Evolutionary conservation across 2,113 vertebrate species (phyloP).

Genomic region (Antigone vipio): DNA sequence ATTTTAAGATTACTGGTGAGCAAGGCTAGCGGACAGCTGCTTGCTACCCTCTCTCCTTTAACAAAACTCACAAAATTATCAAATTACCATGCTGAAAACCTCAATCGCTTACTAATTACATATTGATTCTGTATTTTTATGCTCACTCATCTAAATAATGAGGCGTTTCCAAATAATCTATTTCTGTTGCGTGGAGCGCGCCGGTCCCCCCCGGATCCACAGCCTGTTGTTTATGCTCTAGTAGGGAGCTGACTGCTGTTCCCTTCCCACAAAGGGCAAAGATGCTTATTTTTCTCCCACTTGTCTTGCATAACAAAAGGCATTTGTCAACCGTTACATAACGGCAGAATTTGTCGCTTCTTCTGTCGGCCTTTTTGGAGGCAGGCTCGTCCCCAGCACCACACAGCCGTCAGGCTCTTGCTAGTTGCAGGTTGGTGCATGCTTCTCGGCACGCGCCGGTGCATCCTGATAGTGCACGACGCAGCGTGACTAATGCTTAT

Average conservation of each 20-base stretch:
- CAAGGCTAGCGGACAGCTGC: background rate
- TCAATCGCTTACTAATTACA: background rate
- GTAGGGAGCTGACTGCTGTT: slow-evolving; percentile 6
- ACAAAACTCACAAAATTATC: background rate
- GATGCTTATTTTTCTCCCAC: slow-evolving; percentile 47
- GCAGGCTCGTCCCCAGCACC: background rate
- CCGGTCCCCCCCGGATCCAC: background rate
- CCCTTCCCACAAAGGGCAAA: slow-evolving; percentile 29
- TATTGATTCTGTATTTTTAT: background rate
- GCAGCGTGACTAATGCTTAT: background rate
- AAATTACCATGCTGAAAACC: background rate
- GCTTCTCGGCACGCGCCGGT: background rate
- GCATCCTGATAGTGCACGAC: fast-evolving
- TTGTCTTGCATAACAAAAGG: slow-evolving; percentile 60
- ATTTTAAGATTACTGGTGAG: background rate
- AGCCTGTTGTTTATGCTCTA: slow-evolving; percentile 36
- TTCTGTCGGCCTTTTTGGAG: background rate
- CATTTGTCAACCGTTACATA: slow-evolving; percentile 41
- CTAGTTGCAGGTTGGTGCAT: background rate
- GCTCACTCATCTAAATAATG: background rate
- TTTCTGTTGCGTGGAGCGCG: background rate
- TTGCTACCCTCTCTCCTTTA: background rate
- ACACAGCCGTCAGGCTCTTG: background rate
- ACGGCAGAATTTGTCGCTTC: background rate
- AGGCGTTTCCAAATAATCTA: background rate